Evolutionary conservation across 2,797 vertebrate species (phyloP).

Genomic region (Sylvia borin): DNA sequence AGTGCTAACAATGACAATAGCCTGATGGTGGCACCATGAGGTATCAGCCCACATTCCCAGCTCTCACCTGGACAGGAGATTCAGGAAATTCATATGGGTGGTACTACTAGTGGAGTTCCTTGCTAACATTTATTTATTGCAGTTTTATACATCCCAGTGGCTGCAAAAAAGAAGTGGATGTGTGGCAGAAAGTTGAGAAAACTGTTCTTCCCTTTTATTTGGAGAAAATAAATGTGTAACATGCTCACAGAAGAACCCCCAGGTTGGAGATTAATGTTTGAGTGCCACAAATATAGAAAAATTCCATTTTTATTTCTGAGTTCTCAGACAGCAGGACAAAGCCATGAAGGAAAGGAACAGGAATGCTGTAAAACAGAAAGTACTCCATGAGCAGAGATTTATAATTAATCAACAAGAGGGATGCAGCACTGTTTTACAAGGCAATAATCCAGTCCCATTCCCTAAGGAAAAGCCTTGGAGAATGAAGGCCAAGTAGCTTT

Average conservation of each 20-base stretch:
- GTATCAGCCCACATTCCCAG: not conserved
- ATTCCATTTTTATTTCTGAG: not conserved
- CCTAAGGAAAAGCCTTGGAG: constrained; percentile 28
- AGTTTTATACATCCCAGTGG: not conserved
- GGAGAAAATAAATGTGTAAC: not conserved
- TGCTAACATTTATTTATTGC: not conserved
- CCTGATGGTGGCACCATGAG: not conserved
- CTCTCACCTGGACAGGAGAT: not conserved
- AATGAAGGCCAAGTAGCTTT: constrained; percentile 58
- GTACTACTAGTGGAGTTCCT: not conserved
- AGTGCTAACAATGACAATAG: not conserved
- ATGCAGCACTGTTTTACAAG: constrained; percentile 53
- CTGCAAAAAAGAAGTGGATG: not conserved
- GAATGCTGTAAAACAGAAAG: not conserved
- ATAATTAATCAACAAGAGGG: constrained; percentile 51
- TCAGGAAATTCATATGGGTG: not conserved
- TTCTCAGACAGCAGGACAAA: not conserved
- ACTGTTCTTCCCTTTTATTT: not conserved
- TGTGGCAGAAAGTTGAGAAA: not conserved
- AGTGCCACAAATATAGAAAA: not conserved
- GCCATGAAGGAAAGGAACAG: not conserved
- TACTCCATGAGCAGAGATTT: not conserved
- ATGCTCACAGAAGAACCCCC: not conserved
- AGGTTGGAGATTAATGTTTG: not conserved
- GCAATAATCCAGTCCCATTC: constrained; percentile 58